phyloP scores from a whole-genome alignment of 2,797 vertebrate species.

The Epinephelus coioides region DNA sequence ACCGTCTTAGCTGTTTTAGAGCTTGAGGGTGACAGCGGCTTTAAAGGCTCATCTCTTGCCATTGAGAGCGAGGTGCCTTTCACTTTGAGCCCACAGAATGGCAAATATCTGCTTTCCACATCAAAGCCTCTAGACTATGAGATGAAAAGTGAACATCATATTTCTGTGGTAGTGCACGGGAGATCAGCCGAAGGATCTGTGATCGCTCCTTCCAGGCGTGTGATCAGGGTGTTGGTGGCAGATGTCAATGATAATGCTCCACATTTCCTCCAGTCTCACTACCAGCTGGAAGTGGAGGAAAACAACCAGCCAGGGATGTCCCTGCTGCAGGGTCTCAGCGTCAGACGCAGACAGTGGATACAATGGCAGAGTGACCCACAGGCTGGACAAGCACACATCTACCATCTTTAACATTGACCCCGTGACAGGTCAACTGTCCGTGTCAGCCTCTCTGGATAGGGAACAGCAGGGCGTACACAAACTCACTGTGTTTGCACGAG shows the following conservation, averaged over 20 bases:
- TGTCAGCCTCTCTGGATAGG: constrained; percentile 80
- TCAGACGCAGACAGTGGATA: constrained; percentile 82
- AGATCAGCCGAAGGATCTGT: constrained; percentile 55
- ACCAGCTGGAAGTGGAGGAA: constrained; percentile 83
- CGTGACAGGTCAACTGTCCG: constrained; percentile 79
- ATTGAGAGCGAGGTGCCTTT: constrained; percentile 84
- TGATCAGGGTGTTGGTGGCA: constrained; percentile 80
- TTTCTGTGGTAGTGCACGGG: constrained; percentile 76
- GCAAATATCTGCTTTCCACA: constrained; percentile 87
- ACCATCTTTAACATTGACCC: constrained; percentile 81
- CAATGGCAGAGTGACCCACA: constrained; percentile 83
- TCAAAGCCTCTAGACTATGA: constrained; percentile 87
- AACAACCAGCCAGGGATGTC: constrained; percentile 81
- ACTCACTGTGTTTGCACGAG: constrained; percentile 81
- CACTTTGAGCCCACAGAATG: constrained; percentile 81
- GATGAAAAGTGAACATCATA: constrained; percentile 77
- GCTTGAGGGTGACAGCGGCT: constrained; percentile 77
- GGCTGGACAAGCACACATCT: constrained; percentile 67
- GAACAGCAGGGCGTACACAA: constrained; percentile 78
- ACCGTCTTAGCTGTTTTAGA: constrained; percentile 86
- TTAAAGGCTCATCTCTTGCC: constrained; percentile 73
- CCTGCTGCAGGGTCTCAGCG: constrained; percentile 80
- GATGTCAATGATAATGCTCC: constrained; percentile 88
- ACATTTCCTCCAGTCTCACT: constrained; percentile 74
- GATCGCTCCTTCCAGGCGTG: constrained; percentile 46